Base-by-base conservation (phyloP, 2,888 invertebrate species). In the Phengaris arion region DNA sequence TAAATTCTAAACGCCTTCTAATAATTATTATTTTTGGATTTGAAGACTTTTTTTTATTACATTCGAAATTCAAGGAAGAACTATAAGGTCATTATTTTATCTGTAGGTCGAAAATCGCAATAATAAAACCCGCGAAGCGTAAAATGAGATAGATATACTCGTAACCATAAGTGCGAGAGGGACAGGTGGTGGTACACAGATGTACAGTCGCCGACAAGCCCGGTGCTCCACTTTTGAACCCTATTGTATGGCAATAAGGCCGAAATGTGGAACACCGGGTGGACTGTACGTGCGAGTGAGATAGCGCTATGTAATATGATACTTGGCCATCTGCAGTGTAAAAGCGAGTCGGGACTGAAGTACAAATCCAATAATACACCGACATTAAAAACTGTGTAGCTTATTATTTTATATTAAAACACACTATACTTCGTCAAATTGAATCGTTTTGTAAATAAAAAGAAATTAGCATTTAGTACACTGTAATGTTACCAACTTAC, bases 301-400 rank as follows among this genome's bases (percentile, higher is more conserved):
- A 72, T 74, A 22, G 72, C 55, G n/a, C 13, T 72, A 74, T 64
- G 79, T 78, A 78, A 79, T 46, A n/a, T 46, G 78, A 79, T 74
- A 78, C 76, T n/a, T 8, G 69, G 51, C 52, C 75, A 70, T 55
- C 72, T 72, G 72, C 72, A 52, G 13, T 13, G 22, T 72, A 72
- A 70, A 46, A 54, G 51, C 72, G 52, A 72, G 35, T 15, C 12
- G 12, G 6, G 72, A 10, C 52, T 72, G 10, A 35, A 15, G 22
- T 52, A 64, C 22, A 48, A 48, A 51, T 48, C 51, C 48, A 74
- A 64, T 51, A 64, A 15, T 15, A 74, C 22, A 59, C 46, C 57
- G 15, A 59, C 57, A 46, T 48, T 59, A n/a, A 4, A 64, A 64
- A 35, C 10, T 64, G 35, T 64, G 35, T 64, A 35, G 64, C 64